Conservation (phyloP, 2,888 invertebrate genomes). For the Salpingus planirostris region DNA sequence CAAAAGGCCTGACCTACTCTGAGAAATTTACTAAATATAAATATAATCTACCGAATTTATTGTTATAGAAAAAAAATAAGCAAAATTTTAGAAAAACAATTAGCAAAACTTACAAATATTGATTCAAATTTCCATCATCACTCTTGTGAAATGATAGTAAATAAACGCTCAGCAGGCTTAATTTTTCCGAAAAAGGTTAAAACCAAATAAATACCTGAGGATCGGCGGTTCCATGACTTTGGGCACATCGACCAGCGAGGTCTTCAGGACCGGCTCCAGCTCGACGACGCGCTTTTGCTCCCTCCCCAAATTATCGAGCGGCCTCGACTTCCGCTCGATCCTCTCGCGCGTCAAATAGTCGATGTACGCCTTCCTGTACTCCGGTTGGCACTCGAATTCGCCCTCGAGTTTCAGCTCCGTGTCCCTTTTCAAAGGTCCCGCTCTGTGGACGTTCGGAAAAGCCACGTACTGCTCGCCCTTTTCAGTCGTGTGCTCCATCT, state of each 20-base stretch:
- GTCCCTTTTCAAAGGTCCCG: conserved; percentile 18
- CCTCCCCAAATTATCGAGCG: conserved; percentile 14
- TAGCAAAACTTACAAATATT: too few species aligned
- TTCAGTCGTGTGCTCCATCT: conserved; percentile 30
- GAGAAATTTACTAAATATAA: too few species aligned
- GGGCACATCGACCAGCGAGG: conserved; percentile 1
- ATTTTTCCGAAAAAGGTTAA: too few species aligned
- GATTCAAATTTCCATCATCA: too few species aligned
- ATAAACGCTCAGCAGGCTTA: too few species aligned
- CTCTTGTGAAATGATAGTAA: too few species aligned
- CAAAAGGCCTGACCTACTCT: too few species aligned
- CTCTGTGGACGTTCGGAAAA: conserved; percentile 9
- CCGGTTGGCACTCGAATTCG: conserved; percentile 39
- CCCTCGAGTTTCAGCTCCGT: conserved; percentile 30
- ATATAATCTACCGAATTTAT: too few species aligned
- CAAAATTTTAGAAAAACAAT: too few species aligned
- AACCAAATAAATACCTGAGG: too few species aligned
- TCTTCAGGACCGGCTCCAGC: conserved; percentile 4
- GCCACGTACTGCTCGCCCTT: conserved; percentile 26
- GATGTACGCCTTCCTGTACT: conserved; percentile 37
- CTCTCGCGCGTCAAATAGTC: conserved; percentile 12
- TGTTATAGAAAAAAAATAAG: too few species aligned
- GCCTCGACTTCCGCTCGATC: conserved; percentile 9
- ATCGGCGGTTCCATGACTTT: not conserved
- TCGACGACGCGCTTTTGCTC: conserved; percentile 5